A percentile compares a stretch with the other conserved stretches of the same genome.
Evolutionary conservation across 2,113 vertebrate species (phyloP).

Genomic region (Anolis sagrei): DNA sequence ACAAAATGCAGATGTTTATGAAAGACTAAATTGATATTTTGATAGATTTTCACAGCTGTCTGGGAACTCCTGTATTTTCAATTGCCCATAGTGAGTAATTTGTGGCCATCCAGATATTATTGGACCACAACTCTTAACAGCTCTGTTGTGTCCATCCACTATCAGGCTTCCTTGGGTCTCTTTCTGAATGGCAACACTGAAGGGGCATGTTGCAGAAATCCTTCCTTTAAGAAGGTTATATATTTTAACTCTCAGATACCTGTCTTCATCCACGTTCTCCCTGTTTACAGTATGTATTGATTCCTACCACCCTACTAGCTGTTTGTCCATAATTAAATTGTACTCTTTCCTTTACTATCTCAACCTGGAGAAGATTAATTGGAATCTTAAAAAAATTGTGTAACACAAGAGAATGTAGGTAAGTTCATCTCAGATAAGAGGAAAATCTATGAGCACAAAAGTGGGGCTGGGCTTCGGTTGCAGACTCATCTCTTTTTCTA

Average conservation of each 20-base stretch:
- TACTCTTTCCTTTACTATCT: conserved; percentile 3
- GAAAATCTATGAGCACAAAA: not conserved
- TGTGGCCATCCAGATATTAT: too few species aligned
- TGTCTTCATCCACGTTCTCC: not conserved
- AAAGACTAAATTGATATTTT: not conserved
- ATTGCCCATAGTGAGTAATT: not conserved
- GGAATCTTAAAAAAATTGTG: conserved; percentile 4
- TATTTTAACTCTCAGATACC: not conserved
- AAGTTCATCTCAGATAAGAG: not conserved
- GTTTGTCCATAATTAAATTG: conserved; percentile 30
- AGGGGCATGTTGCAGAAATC: not conserved
- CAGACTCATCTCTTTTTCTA: not conserved
- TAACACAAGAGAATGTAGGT: not conserved
- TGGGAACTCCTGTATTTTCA: too few species aligned
- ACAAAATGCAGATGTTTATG: not conserved
- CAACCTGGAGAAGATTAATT: conserved; percentile 7
- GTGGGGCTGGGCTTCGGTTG: not conserved
- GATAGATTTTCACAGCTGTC: not conserved
- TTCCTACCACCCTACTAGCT: not conserved
- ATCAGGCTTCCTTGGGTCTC: not conserved
- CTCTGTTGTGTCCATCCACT: not conserved
- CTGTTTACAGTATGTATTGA: conserved; percentile 7
- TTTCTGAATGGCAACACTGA: not conserved
- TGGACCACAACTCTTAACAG: too few species aligned
- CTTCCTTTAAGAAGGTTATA: conserved; percentile 5